A percentile compares a stretch with the other conserved stretches of the same genome.
These are phyloP conservation scores for Thamnophis elegans DNA, from an alignment of 2,797 vertebrate genomes.

Conservation along the genomic window DNA sequence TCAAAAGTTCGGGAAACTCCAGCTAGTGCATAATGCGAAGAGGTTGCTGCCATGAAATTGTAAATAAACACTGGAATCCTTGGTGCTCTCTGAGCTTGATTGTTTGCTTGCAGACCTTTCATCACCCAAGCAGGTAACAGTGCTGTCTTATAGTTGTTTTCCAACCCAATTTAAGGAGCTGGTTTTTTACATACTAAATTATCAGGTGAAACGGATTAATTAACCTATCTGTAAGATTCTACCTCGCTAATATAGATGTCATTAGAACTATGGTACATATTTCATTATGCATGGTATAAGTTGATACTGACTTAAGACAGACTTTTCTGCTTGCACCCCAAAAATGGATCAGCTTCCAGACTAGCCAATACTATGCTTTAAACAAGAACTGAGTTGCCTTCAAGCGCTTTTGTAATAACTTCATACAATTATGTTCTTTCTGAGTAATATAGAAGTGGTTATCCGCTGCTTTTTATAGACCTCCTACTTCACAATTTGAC, in stretches of 20 bases:
- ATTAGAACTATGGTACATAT: neutral
- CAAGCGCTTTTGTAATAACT: neutral
- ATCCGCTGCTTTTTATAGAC: neutral
- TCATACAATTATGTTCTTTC: neutral
- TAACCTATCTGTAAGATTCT: neutral
- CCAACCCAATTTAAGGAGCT: neutral
- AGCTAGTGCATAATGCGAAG: neutral
- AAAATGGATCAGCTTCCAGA: neutral
- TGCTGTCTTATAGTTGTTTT: neutral
- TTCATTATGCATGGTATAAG: neutral
- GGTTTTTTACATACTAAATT: neutral
- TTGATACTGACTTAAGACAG: neutral
- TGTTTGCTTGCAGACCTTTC: neutral
- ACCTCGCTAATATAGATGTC: neutral
- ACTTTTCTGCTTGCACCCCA: neutral
- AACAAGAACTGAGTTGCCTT: neutral
- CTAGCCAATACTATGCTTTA: neutral
- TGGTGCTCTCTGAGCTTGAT: neutral
- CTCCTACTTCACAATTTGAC: neutral
- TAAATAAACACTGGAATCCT: neutral
- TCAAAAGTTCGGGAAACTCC: neutral
- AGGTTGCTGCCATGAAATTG: neutral
- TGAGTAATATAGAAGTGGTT: neutral
- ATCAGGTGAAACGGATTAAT: neutral
- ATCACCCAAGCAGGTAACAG: too few relatives aligned